Base-by-base conservation (phyloP, 64 coral and sea anemone species). In the Stylophora pistillata region DNA sequence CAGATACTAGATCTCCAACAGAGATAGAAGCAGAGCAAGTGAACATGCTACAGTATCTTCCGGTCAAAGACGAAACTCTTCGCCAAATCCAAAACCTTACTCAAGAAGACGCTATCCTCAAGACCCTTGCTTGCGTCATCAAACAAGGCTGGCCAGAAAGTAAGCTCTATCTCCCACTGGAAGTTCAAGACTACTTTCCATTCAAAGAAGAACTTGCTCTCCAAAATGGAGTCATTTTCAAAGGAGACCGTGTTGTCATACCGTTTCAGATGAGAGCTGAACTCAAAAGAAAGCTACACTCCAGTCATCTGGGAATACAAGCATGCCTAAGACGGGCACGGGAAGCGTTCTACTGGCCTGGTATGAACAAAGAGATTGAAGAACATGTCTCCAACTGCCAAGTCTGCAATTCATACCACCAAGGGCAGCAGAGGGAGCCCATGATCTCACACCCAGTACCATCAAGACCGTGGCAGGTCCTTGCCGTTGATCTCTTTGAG, bases 271-370 rank as follows among this genome's bases (percentile, higher is more conserved):
- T 30, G 78, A 55, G 85, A 93, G 31, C 26, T 41, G 37, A 41
- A 6, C 37, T 41, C 37, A 41, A 41, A 41, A 41, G 37, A 6
- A 41, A 41, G 37, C 37, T 2, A 41, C 37, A 41, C 37, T 41
- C 76, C 78, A 86, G 81, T 63, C 91, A 93, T 56, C 71, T 93
- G 21, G 91, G 85, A 58, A 14, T 92, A 13, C 84, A 92, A 58
- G 85, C 59, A 15, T 93, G 91, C 54, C 85, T 74, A 11, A 71
- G 91, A 60, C 74, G 76, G 64, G 85, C 91, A 29, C 57, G 85
- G 71, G 76, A 65, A 60, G 77, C 52, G 17, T 73, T 92, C 31
- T 92, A 92, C 62, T n/a, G n/a, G n/a, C n/a, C n/a, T n/a, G n/a
- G n/a, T n/a, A n/a, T n/a, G n/a, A n/a, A n/a, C n/a, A n/a, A 59